Evolutionary conservation across 2,113 vertebrate genomes (phyloP), one percentile per base, ranked within the genome.

Genomic region (Hassar affinis): DNA sequence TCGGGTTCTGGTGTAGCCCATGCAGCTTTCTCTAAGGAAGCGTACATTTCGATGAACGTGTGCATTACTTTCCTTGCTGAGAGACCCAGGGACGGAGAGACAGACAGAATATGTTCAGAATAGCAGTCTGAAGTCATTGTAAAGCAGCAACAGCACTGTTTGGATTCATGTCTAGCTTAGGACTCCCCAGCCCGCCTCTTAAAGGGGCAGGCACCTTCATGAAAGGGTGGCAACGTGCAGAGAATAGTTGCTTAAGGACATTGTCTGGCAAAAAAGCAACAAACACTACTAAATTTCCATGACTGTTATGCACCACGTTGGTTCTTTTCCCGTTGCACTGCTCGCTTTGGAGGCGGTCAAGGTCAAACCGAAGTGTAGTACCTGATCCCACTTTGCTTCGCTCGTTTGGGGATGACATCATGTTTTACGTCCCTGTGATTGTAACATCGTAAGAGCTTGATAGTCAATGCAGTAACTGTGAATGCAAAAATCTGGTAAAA

Each of bases 111-210:
- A 78, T 64, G n/a, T 78, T 52, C 62, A 82, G 49, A 71, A 81
- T 59, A 79, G 49, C 85, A 86, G 83, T 72, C 78, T 77, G 74
- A 78, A 80, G 80, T 86, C 83, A 59, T 86, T 88, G 85, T 88
- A 91, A 91, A 92, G 90, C 93, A 93, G 92, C 91, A 91, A 88
- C 89, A 91, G 87, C 85, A 85, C 86, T 88, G 80, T 86, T 87
- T 88, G 85, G 78, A 83, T 87, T 86, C 85, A 91, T 90, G 90
- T 85, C 88, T 92, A 93, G 87, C 85, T 83, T 79, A 86, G 83
- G 87, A 85, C 80, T 86, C 85, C 82, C 81, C 75, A 83, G 69
- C 84, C 94, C 91, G 91, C 94, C 94, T 93, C 90, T 95, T 95
- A 95, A 95, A 94, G 94, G 89, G 84, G 80, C 86, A 93, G 78